A percentile compares a stretch with the other conserved stretches of the same genome.
Conservation (phyloP, 2,113 vertebrate species). For the Rallus limicola region DNA sequence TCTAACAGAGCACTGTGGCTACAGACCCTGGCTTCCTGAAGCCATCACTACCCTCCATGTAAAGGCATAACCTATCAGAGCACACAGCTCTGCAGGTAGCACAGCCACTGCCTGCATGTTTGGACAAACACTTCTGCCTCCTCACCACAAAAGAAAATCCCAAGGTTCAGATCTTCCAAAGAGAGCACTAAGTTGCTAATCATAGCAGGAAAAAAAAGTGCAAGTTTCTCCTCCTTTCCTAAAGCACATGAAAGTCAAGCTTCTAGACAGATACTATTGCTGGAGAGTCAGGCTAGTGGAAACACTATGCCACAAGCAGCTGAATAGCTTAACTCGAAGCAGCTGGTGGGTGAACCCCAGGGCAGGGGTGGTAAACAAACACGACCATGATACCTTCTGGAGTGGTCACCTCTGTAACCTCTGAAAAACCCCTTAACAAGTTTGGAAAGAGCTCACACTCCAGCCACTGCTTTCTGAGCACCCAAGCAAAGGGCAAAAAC, state of each 20-base stretch:
- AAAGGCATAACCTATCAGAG: not conserved
- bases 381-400: not conserved
- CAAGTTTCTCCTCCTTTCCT: not conserved
- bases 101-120: not conserved
- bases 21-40: not conserved
- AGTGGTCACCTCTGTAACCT: not conserved
- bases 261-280: not conserved
- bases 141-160: not conserved
- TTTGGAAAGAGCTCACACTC: not conserved
- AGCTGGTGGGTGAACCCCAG: not conserved
- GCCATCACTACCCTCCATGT: not conserved
- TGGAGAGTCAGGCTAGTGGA: not conserved
- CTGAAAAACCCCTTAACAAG: not conserved
- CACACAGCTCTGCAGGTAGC: not conserved
- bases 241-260: not conserved
- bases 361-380: not conserved
- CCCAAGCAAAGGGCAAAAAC: not conserved
- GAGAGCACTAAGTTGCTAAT: not conserved
- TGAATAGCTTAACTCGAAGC: not conserved
- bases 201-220: not conserved
- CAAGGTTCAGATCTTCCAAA: not conserved
- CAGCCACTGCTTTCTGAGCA: not conserved
- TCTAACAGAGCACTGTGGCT: not conserved
- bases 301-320: not conserved
- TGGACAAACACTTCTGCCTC: rapidly evolving